These are phyloP conservation scores for Heliconius ethilla DNA, from an alignment of 2,888 invertebrate species.

Conservation along the genomic window DNA sequence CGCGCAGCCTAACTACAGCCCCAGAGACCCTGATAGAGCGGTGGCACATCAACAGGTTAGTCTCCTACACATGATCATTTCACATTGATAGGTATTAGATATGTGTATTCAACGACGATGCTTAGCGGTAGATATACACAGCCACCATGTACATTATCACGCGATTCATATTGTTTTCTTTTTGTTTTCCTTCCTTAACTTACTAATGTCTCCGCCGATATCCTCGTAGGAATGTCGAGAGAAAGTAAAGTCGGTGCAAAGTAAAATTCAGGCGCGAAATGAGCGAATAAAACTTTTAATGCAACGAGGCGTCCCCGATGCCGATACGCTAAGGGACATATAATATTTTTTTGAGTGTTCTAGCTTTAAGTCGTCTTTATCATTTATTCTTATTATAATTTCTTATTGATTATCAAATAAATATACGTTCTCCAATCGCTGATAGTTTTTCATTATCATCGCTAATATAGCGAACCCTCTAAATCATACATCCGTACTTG, in stretches of 20 bases:
- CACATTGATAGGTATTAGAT: conserved; percentile 73
- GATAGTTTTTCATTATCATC: conserved; percentile 69
- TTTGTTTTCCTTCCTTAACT: conserved; percentile 72
- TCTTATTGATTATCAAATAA: conserved; percentile 69
- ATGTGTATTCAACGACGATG: conserved; percentile 62
- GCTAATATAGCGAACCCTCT: conserved; percentile 64
- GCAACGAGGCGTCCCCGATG: conserved; percentile 93
- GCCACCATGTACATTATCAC: conserved; percentile 59
- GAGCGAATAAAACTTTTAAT: conserved; percentile 94
- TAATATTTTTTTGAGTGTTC: conserved; percentile 62
- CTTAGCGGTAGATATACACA: conserved; percentile 44
- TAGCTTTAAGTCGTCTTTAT: conserved; percentile 67
- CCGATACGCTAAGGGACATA: conserved; percentile 86
- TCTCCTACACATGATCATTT: conserved; percentile 40
- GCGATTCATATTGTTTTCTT: conserved; percentile 71
- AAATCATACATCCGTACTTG: conserved; percentile 80
- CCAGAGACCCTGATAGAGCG: conserved; percentile 91
- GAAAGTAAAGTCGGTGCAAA: conserved; percentile 91
- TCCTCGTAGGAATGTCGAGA: conserved; percentile 90
- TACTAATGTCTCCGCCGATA: conserved; percentile 75
- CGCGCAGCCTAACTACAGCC: conserved; percentile 91
- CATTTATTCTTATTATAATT: conserved; percentile 68
- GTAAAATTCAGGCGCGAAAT: conserved; percentile 92
- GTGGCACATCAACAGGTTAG: conserved; percentile 94
- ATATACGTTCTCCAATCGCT: conserved; percentile 72